Conservation (phyloP, 2,797 vertebrate genomes). For the Tympanoctomys barrerae region DNA sequence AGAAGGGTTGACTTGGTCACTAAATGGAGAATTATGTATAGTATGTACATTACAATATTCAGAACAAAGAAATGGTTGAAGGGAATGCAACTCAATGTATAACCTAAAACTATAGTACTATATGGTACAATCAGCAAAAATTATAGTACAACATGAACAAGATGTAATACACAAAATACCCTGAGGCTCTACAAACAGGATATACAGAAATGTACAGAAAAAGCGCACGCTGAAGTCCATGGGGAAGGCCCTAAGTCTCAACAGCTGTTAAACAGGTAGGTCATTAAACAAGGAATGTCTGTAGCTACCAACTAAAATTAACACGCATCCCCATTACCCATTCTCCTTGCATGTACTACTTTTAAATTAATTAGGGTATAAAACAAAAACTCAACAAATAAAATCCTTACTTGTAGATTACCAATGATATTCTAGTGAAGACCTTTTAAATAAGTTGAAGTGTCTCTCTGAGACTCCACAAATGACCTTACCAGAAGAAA, state of each 20-base stretch:
- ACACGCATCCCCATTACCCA: background rate
- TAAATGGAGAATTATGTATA: background rate
- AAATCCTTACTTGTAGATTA: background rate
- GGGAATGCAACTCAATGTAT: background rate
- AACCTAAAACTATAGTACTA: background rate
- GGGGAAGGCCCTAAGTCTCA: background rate
- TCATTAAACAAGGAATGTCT: background rate
- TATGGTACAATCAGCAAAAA: background rate
- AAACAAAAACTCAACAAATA: background rate
- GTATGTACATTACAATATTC: background rate
- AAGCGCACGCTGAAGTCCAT: background rate
- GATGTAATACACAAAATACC: background rate
- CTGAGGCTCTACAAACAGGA: background rate
- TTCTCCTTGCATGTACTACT: background rate
- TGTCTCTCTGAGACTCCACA: background rate
- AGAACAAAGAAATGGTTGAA: background rate
- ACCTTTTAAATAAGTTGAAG: background rate
- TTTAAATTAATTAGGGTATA: slow-evolving; percentile 2
- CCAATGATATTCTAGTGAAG: slow-evolving; percentile 1
- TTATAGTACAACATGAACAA: background rate
- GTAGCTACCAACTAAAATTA: background rate
- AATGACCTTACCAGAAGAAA: background rate
- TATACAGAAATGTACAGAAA: background rate
- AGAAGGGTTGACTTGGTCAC: background rate
- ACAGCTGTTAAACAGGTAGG: background rate